Evolutionary conservation across 2,113 vertebrate genomes (phyloP).

Genomic region (Shinisaurus crocodilurus): DNA sequence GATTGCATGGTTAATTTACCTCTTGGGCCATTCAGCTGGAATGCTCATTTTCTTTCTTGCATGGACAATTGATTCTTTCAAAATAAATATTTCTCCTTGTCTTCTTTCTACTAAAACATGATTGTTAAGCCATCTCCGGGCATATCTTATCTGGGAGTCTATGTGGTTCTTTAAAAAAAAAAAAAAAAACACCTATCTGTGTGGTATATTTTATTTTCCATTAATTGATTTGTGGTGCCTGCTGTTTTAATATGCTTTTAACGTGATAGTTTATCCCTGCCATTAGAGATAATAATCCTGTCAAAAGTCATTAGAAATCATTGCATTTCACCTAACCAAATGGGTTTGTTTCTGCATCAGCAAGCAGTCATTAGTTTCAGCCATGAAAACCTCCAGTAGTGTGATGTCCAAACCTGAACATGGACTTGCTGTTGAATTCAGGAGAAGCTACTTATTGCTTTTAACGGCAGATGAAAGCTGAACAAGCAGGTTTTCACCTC

Average conservation of each 20-base stretch:
- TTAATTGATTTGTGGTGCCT: slow-evolving; percentile 66
- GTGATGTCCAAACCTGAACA: neutral
- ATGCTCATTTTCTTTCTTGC: slow-evolving; percentile 53
- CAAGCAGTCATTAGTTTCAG: slow-evolving; percentile 8
- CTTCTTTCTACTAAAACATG: slow-evolving; percentile 54
- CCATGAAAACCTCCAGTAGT: neutral
- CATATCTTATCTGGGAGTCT: slow-evolving; percentile 51
- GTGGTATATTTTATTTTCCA: slow-evolving; percentile 49
- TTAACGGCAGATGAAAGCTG: neutral
- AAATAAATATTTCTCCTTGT: slow-evolving; percentile 47
- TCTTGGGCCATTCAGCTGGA: slow-evolving; percentile 27
- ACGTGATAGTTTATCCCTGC: slow-evolving; percentile 42
- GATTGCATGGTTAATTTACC: slow-evolving; percentile 36
- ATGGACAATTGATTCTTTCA: slow-evolving; percentile 37
- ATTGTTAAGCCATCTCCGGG: slow-evolving; percentile 63
- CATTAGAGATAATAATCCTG: slow-evolving; percentile 51
- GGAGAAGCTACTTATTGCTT: neutral
- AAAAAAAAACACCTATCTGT: neutral
- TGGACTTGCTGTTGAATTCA: neutral
- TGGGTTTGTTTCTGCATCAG: neutral
- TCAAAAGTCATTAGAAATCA: slow-evolving; percentile 56
- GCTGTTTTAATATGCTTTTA: slow-evolving; percentile 39
- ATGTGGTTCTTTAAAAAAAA: slow-evolving; percentile 4
- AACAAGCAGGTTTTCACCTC: neutral
- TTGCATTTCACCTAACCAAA: slow-evolving; percentile 9